Evolutionary conservation across 2,113 vertebrate species (phyloP), one percentile per base, ranked within the genome.

Genomic region (Clinocottus analis): DNA sequence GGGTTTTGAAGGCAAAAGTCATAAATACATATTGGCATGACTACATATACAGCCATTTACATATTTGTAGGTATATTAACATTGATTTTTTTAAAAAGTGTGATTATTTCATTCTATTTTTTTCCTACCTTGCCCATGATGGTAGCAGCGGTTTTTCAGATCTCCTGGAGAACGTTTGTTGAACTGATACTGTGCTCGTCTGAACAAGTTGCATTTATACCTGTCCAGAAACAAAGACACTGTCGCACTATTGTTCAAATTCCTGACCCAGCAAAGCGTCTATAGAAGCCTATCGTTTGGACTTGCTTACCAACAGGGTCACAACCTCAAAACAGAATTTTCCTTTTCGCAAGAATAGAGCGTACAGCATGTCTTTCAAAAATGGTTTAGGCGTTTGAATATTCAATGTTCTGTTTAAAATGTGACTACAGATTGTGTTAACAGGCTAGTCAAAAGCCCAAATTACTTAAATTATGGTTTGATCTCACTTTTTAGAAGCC

Each of bases 161-260:
- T 77, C 85, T 73, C 29, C 67, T 35, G 82, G 87, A 87, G 88
- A 89, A 84, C 79, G 71, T 80, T 56, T 51, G 47, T 35, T 85
- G 76, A 88, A 87, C 84, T 90, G 89, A 87, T 89, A 3, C 45
- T 23, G 71, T 86, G 70, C 23, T 77, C 68, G 72, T 71, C 45
- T 86, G 81, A 78, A 82, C 84, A 72, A 65, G 80, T 73, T 27
- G 64, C 83, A 83, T 93, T 92, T 93, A 93, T 93, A 93, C 88
- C 88, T 91, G 89, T 49, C 31, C 39, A 72, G 64, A 66, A 41
- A 89, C 91, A 92, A 93, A 92, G 80, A 83, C 79, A 29, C 35
- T 19, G 43, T 55, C 75, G 51, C 79, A 14, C 88, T 51, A 87
- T 93, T 93, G 92, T 93, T 65, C 31, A 89, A 89, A 90, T 7